Percentiles rank a stretch among this genome's conserved stretches.
Evolutionary conservation across 2,888 invertebrate species (phyloP).

Genomic region (Rhingia rostrata): DNA sequence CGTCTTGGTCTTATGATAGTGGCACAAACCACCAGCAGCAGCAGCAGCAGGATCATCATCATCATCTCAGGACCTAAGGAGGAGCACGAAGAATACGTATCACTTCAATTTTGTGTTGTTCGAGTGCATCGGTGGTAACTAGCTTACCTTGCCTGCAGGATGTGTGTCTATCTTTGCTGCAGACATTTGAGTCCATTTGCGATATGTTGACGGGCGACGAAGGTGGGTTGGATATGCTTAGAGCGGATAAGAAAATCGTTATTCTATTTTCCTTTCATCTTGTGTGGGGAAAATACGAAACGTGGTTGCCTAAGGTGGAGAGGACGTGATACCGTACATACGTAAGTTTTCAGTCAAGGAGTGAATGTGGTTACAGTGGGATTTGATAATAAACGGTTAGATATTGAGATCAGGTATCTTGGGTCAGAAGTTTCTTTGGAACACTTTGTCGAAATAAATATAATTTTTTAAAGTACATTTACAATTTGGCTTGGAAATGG

Average conservation of each 20-base stretch:
- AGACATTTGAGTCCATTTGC: conserved; percentile 55
- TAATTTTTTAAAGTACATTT: background rate
- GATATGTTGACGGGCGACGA: conserved; percentile 2
- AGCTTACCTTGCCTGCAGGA: conserved; percentile 54
- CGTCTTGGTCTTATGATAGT: conserved; percentile 7
- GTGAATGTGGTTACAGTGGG: background rate
- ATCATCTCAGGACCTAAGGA: background rate
- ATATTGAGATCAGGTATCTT: background rate
- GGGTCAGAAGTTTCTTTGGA: background rate
- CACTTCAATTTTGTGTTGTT: conserved; percentile 47
- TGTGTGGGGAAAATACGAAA: conserved; percentile 29
- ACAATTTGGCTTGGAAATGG: too few relatives aligned
- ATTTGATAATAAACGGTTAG: background rate
- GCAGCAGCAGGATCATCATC: background rate
- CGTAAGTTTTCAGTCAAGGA: conserved; percentile 4
- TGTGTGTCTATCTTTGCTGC: conserved; percentile 54
- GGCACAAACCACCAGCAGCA: background rate
- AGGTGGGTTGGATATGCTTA: background rate
- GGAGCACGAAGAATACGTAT: conserved; percentile 30
- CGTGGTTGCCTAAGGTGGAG: conserved; percentile 42
- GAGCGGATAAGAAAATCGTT: conserved; percentile 33
- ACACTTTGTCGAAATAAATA: background rate
- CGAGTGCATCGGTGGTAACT: conserved; percentile 52
- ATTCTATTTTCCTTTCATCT: conserved; percentile 59
- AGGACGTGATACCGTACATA: conserved; percentile 6